phyloP scores from a whole-genome alignment of 1,140 invertebrate species.

The Hyphantria cunea region DNA sequence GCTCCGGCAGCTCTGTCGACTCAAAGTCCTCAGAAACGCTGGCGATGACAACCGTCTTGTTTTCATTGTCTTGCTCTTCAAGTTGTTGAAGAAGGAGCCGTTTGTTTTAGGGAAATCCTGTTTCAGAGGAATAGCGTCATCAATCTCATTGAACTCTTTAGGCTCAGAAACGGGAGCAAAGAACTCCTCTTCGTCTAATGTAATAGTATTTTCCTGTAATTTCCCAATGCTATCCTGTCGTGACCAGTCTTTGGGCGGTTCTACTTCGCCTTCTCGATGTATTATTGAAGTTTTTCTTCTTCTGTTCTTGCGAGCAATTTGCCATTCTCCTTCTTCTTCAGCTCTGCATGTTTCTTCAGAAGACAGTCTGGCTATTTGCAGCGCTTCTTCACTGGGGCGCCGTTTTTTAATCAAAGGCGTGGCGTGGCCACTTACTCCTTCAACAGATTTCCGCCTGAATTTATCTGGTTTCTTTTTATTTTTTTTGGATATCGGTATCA shows the following conservation, averaged over 20 bases:
- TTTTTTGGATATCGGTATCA: slow-evolving; percentile 59
- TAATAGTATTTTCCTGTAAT: slow-evolving; percentile 69
- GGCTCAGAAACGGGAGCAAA: slow-evolving; percentile 73
- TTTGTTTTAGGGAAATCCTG: slow-evolving; percentile 73
- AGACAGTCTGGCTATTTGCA: slow-evolving; percentile 85
- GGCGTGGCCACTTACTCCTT: slow-evolving; percentile 81
- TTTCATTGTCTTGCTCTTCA: slow-evolving; percentile 73
- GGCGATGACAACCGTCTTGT: slow-evolving; percentile 83
- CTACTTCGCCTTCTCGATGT: slow-evolving; percentile 53
- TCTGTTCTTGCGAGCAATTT: slow-evolving; percentile 69
- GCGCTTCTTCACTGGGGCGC: slow-evolving; percentile 89
- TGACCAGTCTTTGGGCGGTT: slow-evolving; percentile 36
- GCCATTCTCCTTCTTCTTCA: slow-evolving; percentile 78
- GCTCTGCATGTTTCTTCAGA: slow-evolving; percentile 74
- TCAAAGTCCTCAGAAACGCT: slow-evolving; percentile 84
- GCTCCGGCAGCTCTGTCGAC: slow-evolving; percentile 74
- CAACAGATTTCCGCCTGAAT: slow-evolving; percentile 84
- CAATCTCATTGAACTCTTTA: slow-evolving; percentile 61
- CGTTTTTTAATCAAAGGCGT: slow-evolving; percentile 81
- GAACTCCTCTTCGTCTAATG: slow-evolving; percentile 74
- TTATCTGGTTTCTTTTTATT: slow-evolving; percentile 65
- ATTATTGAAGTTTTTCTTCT: slow-evolving; percentile 66
- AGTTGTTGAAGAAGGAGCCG: slow-evolving; percentile 75
- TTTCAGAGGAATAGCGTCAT: slow-evolving; percentile 43
- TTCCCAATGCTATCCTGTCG: slow-evolving; percentile 62